Percentiles rank a stretch among this genome's conserved stretches.
phyloP scores from a whole-genome alignment of 2,888 invertebrate species.

The Melinaea menophilus region DNA sequence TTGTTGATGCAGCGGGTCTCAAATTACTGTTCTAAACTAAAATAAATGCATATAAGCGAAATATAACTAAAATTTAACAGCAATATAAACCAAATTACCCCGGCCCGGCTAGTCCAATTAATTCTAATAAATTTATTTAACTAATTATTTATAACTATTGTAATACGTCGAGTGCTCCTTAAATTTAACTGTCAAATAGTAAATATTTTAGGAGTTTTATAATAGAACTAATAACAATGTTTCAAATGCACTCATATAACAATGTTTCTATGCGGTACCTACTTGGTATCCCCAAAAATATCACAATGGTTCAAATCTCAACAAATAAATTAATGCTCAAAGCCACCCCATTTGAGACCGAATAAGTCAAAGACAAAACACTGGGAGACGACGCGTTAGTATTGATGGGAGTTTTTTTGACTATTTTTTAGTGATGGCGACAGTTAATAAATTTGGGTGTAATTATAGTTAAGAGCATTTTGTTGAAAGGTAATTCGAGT shows the following conservation, averaged over 20 bases:
- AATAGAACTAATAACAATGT: conserved; percentile 53
- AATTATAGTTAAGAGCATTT: conserved; percentile 67
- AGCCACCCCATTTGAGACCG: conserved; percentile 47
- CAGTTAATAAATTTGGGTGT: conserved; percentile 67
- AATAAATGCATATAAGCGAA: too few relatives aligned
- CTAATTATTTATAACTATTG: conserved; percentile 8
- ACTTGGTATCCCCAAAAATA: conserved; percentile 52
- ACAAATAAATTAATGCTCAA: conserved; percentile 50
- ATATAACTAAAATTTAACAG: too few relatives aligned
- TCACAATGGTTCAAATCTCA: conserved; percentile 59
- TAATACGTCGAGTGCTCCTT: conserved; percentile 27
- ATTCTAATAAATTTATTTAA: neutral
- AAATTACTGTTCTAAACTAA: too few relatives aligned
- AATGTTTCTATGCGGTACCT: conserved; percentile 54
- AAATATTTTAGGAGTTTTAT: conserved; percentile 28
- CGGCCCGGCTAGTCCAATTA: neutral
- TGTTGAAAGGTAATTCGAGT: conserved; percentile 72
- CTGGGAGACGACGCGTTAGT: conserved; percentile 54
- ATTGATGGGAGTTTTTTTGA: conserved; percentile 59
- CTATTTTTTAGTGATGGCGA: conserved; percentile 38
- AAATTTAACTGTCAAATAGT: conserved; percentile 29
- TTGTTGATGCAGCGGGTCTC: too few relatives aligned
- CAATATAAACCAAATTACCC: too few relatives aligned
- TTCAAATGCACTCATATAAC: conserved; percentile 49
- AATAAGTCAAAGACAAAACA: conserved; percentile 56